These are phyloP conservation scores for Xerus inauris DNA, from an alignment of 2,113 vertebrate genomes.

Conservation along the genomic window DNA sequence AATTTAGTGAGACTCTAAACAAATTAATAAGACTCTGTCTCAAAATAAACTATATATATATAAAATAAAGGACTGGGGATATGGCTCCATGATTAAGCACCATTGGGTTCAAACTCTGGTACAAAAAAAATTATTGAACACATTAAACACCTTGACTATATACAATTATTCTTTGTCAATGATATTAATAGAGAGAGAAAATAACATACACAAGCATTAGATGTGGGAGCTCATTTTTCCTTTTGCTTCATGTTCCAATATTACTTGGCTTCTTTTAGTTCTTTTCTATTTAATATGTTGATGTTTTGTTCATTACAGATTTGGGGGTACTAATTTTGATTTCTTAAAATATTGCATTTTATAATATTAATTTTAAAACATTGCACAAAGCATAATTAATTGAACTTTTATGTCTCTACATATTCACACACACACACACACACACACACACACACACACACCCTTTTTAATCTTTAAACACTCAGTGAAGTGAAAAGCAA, in stretches of 20 bases:
- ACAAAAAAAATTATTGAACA: too few species aligned
- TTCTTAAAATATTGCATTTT: background rate
- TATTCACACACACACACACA: background rate
- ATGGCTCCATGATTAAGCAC: too few species aligned
- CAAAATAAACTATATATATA: too few species aligned
- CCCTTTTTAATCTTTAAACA: background rate
- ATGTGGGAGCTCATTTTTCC: background rate
- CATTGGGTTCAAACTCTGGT: too few species aligned
- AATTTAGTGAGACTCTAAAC: too few species aligned
- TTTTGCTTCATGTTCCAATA: background rate
- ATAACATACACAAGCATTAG: background rate
- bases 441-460: too few species aligned
- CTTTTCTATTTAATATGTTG: background rate
- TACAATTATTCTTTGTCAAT: background rate
- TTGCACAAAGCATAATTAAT: background rate
- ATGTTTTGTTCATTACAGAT: background rate
- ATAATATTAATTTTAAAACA: background rate
- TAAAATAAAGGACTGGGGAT: too few species aligned
- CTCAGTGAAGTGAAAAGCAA: conserved; percentile 15
- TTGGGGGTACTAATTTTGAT: background rate
- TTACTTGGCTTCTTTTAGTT: background rate
- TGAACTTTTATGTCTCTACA: background rate
- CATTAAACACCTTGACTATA: background rate
- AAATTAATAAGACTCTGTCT: too few species aligned
- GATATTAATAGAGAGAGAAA: background rate